These are phyloP conservation scores for Melanargia galathea DNA, from an alignment of 2,888 invertebrate species.

Conservation along the genomic window DNA sequence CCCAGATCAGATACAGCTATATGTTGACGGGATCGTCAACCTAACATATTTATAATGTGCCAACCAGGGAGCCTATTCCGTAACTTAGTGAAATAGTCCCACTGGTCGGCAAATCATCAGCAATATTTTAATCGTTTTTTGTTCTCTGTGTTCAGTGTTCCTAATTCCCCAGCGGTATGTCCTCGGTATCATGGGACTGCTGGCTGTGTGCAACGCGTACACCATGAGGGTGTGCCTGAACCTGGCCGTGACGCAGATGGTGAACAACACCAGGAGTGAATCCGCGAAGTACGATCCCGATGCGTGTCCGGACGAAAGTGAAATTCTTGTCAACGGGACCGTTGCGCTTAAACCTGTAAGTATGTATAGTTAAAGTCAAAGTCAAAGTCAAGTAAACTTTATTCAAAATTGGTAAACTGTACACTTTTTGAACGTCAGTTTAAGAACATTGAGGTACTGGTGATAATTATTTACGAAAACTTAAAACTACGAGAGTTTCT, in stretches of 20 bases:
- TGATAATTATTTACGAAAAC: no score
- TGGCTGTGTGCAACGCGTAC: constrained; percentile 89
- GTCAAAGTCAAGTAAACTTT: no score
- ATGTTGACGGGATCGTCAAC: no score
- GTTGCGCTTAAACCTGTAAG: constrained; percentile 64
- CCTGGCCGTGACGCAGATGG: constrained; percentile 87
- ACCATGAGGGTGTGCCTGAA: constrained; percentile 88
- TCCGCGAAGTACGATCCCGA: constrained; percentile 61
- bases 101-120: no score
- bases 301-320: constrained; percentile 70
- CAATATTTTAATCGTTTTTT: constrained; percentile 47
- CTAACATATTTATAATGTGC: no score
- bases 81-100: no score
- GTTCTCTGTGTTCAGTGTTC: constrained; percentile 78
- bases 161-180: constrained; percentile 87
- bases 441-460: no score
- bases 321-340: constrained; percentile 63
- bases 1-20: no score
- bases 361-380: constrained; percentile 24
- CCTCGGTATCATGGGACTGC: constrained; percentile 87
- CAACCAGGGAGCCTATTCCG: no score
- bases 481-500: no score
- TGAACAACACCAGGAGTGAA: constrained; percentile 68
- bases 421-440: no score
- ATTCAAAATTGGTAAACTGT: no score